These are phyloP conservation scores for Spea hammondii DNA, from an alignment of 2,797 vertebrate species.

Conservation along the genomic window DNA sequence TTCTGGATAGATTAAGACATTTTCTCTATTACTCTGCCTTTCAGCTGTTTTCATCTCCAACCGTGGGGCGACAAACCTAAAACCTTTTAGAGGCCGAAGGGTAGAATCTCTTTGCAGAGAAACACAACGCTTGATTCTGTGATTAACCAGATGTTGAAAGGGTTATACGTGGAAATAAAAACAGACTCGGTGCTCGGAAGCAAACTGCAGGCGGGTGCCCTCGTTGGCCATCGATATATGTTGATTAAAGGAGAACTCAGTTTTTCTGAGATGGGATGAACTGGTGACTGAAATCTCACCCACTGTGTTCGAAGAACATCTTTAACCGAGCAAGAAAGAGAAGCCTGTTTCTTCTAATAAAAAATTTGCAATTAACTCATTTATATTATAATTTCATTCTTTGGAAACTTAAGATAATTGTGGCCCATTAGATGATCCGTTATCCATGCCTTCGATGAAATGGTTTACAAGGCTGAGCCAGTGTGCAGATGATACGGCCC, in stretches of 20 bases:
- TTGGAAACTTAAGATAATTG: slow-evolving; percentile 20
- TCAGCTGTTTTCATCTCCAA: no score
- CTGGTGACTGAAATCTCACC: slow-evolving; percentile 8
- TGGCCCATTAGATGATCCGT: slow-evolving; percentile 11
- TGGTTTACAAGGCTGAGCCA: background rate
- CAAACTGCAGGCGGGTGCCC: slow-evolving; percentile 11
- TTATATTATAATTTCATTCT: slow-evolving; percentile 32
- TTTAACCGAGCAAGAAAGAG: background rate
- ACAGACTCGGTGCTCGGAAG: background rate
- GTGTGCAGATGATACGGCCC: slow-evolving; percentile 20
- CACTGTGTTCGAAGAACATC: background rate
- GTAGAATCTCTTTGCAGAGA: no score
- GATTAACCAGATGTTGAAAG: background rate
- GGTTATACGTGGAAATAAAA: background rate
- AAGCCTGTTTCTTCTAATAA: slow-evolving; percentile 31
- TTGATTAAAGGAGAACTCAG: slow-evolving; percentile 29
- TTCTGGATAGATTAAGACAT: no score
- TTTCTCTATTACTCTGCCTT: no score
- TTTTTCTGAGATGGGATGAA: slow-evolving; percentile 8
- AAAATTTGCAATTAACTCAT: slow-evolving; percentile 10
- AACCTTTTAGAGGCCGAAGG: no score
- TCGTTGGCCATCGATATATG: slow-evolving; percentile 29
- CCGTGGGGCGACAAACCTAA: no score
- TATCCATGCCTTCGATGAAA: background rate
- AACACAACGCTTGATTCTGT: no score